phyloP scores from a whole-genome alignment of 1,140 invertebrate genomes.

The Drosophila tropicalis region DNA sequence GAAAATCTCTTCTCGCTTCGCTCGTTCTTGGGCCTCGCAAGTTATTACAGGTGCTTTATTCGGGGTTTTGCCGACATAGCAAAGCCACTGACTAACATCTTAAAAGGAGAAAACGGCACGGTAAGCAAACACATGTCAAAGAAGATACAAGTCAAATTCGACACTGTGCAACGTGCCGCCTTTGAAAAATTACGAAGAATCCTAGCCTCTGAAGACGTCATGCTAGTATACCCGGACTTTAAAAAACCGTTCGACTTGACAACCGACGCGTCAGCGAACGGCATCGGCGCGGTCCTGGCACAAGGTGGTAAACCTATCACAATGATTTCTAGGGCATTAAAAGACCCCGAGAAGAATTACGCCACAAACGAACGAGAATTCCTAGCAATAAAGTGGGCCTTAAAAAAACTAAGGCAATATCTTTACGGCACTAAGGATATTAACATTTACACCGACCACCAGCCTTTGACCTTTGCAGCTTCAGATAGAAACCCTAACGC shows the following conservation, averaged over 20 bases:
- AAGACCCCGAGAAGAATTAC: too few relatives aligned
- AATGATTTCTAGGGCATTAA: slow-evolving; percentile 15
- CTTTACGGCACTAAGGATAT: neutral
- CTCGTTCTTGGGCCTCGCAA: neutral
- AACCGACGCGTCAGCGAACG: neutral
- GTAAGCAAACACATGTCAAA: neutral
- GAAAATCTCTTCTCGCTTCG: too few relatives aligned
- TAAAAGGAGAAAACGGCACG: neutral
- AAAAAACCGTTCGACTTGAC: neutral
- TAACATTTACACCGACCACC: neutral
- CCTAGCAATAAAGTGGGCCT: too few relatives aligned
- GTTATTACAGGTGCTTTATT: neutral
- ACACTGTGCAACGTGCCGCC: neutral
- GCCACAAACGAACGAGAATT: too few relatives aligned
- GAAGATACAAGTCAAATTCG: neutral
- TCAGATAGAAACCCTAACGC: slow-evolving; percentile 23
- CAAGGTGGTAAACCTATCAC: slow-evolving; percentile 19
- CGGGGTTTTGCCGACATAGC: neutral
- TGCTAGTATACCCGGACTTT: neutral
- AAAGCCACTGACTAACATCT: neutral
- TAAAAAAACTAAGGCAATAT: too few relatives aligned
- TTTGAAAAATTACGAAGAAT: neutral
- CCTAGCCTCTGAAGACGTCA: neutral
- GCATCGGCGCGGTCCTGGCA: neutral
- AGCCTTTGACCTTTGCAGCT: slow-evolving; percentile 15